Conservation (phyloP, 1,140 invertebrate species). For the Aphidius ervi region DNA sequence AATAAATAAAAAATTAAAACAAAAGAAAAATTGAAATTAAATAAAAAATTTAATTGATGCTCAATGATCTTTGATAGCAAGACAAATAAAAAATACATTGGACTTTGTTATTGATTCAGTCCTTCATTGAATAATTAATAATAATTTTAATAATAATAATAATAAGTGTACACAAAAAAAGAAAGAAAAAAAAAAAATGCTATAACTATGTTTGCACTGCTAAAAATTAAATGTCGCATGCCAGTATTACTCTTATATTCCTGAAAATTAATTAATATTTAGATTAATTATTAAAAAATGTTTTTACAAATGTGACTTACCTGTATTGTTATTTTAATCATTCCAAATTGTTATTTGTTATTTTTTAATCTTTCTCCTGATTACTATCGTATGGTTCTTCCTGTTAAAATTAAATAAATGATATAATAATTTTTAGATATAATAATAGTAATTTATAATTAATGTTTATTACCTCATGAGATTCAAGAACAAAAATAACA, state of each 20-base stretch:
- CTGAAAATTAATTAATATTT: too few relatives aligned
- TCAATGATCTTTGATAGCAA: conserved; percentile 10
- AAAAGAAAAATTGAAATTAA: conserved; percentile 10
- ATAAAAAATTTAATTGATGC: conserved; percentile 9
- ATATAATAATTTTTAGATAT: background rate
- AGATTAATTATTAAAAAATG: conserved; percentile 38
- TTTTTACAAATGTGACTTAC: conserved; percentile 45
- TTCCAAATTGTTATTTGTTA: background rate
- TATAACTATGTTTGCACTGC: conserved; percentile 46
- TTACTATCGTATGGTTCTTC: too few relatives aligned
- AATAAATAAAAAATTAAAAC: conserved; percentile 5
- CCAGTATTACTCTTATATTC: conserved; percentile 44
- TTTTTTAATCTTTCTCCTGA: background rate
- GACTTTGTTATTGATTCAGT: conserved; percentile 21
- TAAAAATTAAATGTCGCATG: conserved; percentile 45
- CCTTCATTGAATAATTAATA: conserved; percentile 24
- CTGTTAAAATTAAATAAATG: too few relatives aligned
- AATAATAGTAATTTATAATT: background rate
- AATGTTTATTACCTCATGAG: conserved; percentile 24
- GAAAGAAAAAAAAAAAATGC: conserved; percentile 23
- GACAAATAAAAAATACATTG: background rate
- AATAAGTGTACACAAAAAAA: conserved; percentile 32
- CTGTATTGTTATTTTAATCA: conserved; percentile 8
- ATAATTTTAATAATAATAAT: conserved; percentile 2
- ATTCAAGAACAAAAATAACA: conserved; percentile 71